Evolutionary conservation across 2,888 invertebrate genomes (phyloP), one percentile per base, ranked within the genome.

Genomic region (Dolichopus griseipennis): DNA sequence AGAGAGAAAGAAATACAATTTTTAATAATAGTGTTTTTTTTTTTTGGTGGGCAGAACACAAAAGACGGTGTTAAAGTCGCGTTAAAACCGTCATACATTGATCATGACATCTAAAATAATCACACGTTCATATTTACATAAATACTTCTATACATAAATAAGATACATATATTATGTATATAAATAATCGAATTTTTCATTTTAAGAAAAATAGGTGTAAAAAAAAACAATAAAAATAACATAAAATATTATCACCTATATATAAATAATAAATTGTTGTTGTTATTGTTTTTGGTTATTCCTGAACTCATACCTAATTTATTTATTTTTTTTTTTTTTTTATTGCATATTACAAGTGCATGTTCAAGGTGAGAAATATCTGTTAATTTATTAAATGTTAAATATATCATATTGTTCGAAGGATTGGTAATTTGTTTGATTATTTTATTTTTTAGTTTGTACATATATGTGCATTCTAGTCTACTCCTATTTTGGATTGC

Each of bases 281-380:
- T 41, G 12, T 41, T 41, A 2, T 41, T 41, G 41, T 52, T 52
- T 12, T 52, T 18, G n/a, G n/a, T n/a, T n/a, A 52, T 15, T 52
- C n/a, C n/a, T n/a, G 18, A 6, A n/a, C 18, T 12, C 18, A 18
- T 52, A 52, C 8, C 15, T 52, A 37, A 12, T 12, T 52, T 43
- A 43, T 43, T 34, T 9, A 10, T 43, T 12, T n/a, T 12, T 12
- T 52, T 52, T 12, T 52, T 52, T 6, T 52, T 52, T 12, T 18
- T 6, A 52, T 18, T 18, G 52, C n/a, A 52, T 27, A 27, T 52
- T 63, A 63, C 63, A 63, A 63, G 63, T 63, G 63, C 63, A 63
- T 27, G 63, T 63, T 63, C 63, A 63, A 63, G 63, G 63, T 18
- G 27, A 63, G 15, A 62, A 62, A 21, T 61, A 61, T 61, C 52